These are phyloP conservation scores for Megaustenia siamemsis DNA, from an alignment of 2,888 invertebrate genomes.

Conservation along the genomic window DNA sequence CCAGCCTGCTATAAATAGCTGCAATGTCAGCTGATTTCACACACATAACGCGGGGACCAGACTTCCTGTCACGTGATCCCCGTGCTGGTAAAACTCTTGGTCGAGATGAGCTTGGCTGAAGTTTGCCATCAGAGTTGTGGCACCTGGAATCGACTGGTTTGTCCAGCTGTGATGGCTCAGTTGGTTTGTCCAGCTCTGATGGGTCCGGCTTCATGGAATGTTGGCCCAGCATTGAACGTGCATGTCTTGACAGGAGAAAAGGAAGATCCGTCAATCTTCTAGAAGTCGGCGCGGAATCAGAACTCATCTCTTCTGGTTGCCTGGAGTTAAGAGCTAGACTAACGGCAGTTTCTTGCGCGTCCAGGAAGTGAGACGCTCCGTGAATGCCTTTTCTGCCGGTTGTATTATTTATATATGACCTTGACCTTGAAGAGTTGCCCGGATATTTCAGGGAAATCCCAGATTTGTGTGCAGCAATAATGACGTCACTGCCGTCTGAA, in stretches of 20 bases:
- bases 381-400: too few species aligned
- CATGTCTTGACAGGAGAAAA: not conserved
- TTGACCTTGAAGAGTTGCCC: not conserved
- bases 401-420: too few species aligned
- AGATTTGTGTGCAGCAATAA: too few species aligned
- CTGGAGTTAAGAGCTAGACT: too few species aligned
- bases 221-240: not conserved
- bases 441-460: not conserved
- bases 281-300: not conserved
- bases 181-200: not conserved
- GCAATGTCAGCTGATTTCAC: conserved; percentile 32
- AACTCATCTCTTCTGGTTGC: too few species aligned
- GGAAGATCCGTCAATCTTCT: conserved; percentile 4
- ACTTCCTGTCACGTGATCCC: not conserved
- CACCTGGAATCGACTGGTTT: not conserved
- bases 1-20: conserved; percentile 7
- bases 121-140: not conserved
- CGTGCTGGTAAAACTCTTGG: not conserved
- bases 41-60: not conserved
- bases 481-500: not conserved
- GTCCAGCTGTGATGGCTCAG: too few species aligned
- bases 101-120: not conserved
- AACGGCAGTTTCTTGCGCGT: too few species aligned
- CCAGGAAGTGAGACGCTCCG: too few species aligned
- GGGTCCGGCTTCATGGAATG: not conserved